These are phyloP conservation scores for Rugalucina vietnamica DNA, from an alignment of 2,888 invertebrate genomes.

Conservation along the genomic window DNA sequence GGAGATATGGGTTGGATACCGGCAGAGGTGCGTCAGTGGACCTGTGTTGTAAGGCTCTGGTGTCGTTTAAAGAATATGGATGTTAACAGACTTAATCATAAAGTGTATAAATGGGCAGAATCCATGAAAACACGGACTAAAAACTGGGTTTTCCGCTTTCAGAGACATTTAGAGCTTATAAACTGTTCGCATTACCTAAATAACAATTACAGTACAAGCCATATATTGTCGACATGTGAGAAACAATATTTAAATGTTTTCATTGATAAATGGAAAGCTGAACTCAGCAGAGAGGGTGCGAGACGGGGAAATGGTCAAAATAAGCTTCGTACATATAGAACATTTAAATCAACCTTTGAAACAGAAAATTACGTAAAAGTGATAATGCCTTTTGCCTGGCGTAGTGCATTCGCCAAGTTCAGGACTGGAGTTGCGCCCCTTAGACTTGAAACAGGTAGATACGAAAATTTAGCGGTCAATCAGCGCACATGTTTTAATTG, in stretches of 20 bases:
- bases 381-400: conserved; percentile 2
- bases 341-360: conserved; percentile 13
- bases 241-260: background rate
- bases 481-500: background rate
- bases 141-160: background rate
- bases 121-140: background rate
- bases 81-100: background rate
- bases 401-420: conserved; percentile 23
- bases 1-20: background rate
- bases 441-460: conserved; percentile 27
- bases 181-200: background rate
- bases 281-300: background rate
- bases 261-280: background rate
- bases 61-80: background rate
- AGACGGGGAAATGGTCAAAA: background rate
- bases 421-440: conserved; percentile 20
- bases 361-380: conserved; percentile 1
- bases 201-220: background rate
- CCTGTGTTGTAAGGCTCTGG: background rate
- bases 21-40: background rate
- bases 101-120: background rate
- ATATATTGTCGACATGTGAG: background rate
- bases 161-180: background rate
- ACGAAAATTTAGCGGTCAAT: conserved; percentile 5
- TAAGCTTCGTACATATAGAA: conserved; percentile 16